Evolutionary conservation across 1,140 invertebrate species (phyloP), one percentile per base, ranked within the genome.

Genomic region (Acyrthosiphon pisum): DNA sequence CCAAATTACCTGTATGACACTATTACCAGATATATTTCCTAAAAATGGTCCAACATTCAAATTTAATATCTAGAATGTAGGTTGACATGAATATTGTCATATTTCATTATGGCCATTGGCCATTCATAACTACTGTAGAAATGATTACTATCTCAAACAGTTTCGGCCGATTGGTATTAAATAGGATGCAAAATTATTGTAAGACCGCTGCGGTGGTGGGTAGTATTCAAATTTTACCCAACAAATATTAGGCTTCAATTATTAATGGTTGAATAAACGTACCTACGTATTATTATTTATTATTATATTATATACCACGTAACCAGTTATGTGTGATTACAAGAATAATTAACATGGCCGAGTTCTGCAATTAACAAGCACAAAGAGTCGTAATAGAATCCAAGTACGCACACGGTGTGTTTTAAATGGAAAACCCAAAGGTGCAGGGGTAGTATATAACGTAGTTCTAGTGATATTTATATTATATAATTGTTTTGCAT

Each of bases 171-270:
- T 76, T 76, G 14, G 60, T 76, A 53, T 23, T 76, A n/a, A 68
- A 76, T 1, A 18, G 14, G 30, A n/a, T 18, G 60, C 30, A n/a
- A n/a, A 18, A 76, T n/a, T 18, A 76, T 6, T 68, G 14, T 1
- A 30, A 14, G n/a, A 2, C 60, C 6, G 14, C 14, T n/a, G 14
- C 30, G 3, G 14, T 35, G 60, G 60, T 60, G 41, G 56, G 56
- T 76, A 76, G 60, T 76, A 76, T 76, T 76, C 30, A 68, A 68
- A 68, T 68, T 68, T 30, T 68, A 68, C 18, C 30, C 6, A 14
- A 76, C 30, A 76, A 76, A 76, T 76, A 76, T 76, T 76, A 76
- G 60, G n/a, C 60, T 76, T 76, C 60, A 76, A 76, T 76, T 76
- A 76, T 76, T 76, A 20, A 35, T n/a, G 60, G 60, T 35, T 6